phyloP scores from a whole-genome alignment of 2,113 vertebrate species.

The Pollimyrus isidori region DNA sequence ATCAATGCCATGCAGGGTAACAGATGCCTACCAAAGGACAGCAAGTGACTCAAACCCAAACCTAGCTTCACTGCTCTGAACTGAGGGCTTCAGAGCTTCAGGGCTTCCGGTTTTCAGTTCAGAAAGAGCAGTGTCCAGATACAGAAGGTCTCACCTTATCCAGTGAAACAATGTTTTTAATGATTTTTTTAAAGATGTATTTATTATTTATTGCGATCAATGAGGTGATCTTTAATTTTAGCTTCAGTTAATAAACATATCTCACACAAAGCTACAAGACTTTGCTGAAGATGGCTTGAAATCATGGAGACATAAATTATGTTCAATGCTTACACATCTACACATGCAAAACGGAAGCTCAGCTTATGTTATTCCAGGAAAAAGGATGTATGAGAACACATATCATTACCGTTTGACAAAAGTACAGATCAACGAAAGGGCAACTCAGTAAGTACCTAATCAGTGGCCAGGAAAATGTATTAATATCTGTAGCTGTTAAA shows the following conservation, averaged over 20 bases:
- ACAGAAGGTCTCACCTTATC: not conserved
- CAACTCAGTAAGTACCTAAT: not conserved
- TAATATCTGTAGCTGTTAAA: not conserved
- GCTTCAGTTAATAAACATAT: not conserved
- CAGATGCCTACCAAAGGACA: not conserved
- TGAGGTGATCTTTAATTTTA: not conserved
- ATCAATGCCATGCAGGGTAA: not conserved
- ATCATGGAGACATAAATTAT: not conserved
- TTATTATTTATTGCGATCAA: not conserved
- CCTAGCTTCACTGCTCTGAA: not conserved
- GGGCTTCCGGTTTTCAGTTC: not conserved
- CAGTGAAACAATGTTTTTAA: not conserved
- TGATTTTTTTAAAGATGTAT: not conserved
- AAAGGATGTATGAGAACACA: constrained; percentile 1
- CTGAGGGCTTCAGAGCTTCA: not conserved
- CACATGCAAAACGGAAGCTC: constrained; percentile 7
- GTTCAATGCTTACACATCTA: not conserved
- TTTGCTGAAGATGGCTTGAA: not conserved
- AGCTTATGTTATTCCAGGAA: not conserved
- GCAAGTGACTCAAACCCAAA: not conserved
- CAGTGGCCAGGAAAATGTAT: not conserved
- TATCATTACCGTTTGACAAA: constrained; percentile 1
- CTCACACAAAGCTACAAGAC: not conserved
- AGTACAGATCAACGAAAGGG: not conserved
- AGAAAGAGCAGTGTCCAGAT: not conserved